A percentile compares a stretch with the other conserved stretches of the same genome.
phyloP scores from a whole-genome alignment of 2,888 invertebrate species.

The Agrotis exclamationis region DNA sequence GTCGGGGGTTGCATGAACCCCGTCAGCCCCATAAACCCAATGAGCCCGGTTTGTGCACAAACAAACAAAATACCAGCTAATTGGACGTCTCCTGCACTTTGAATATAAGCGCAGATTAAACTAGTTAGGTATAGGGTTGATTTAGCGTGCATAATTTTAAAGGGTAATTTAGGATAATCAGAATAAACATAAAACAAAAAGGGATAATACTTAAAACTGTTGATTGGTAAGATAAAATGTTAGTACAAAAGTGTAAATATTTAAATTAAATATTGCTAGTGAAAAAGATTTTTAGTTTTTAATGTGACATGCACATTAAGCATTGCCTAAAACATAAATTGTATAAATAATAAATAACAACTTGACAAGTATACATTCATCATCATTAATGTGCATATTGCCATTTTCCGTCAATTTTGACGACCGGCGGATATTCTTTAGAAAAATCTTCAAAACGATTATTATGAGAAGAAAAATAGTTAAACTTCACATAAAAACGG shows the following conservation, averaged over 20 bases:
- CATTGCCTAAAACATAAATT: no score
- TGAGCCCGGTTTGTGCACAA: conserved; percentile 48
- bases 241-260: not conserved
- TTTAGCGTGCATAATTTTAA: conserved; percentile 50
- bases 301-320: no score
- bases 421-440: no score
- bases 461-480: not conserved
- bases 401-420: no score
- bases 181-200: conserved; percentile 8
- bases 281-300: no score
- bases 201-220: no score
- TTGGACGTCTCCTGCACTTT: conserved; percentile 70
- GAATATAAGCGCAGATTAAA: conserved; percentile 68
- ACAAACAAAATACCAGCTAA: conserved; percentile 66
- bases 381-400: no score
- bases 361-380: no score
- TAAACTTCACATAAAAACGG: not conserved
- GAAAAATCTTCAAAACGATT: no score
- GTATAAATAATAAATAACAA: no score
- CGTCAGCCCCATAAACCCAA: conserved; percentile 34
- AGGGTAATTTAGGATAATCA: conserved; percentile 29
- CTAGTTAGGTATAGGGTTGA: conserved; percentile 57
- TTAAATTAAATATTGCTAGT: not conserved
- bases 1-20: conserved; percentile 44
- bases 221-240: no score